phyloP scores from a whole-genome alignment of 2,797 vertebrate genomes.

The Coreius guichenoti region DNA sequence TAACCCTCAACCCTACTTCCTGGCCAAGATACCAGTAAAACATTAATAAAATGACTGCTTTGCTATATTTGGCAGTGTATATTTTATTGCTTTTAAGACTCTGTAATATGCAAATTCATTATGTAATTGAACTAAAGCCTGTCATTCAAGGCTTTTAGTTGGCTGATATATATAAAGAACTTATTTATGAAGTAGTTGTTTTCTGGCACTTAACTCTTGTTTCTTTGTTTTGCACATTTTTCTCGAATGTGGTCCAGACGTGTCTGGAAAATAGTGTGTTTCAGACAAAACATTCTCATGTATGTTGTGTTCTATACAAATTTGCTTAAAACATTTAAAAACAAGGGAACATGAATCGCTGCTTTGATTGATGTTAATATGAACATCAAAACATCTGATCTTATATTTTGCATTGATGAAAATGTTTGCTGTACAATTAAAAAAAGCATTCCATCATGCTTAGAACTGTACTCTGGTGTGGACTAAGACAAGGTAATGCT shows the following conservation, averaged over 20 bases:
- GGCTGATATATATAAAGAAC: constrained; percentile 46
- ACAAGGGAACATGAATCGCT: constrained; percentile 42
- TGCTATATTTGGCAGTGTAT: constrained; percentile 55
- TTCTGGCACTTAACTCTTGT: constrained; percentile 75
- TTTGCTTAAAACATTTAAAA: constrained; percentile 45
- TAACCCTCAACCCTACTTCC: constrained; percentile 1
- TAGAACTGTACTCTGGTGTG: background rate
- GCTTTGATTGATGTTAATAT: constrained; percentile 36
- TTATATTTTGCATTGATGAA: background rate
- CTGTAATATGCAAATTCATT: constrained; percentile 50
- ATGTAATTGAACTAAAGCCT: constrained; percentile 56
- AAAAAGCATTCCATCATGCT: constrained; percentile 23
- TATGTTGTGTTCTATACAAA: constrained; percentile 49
- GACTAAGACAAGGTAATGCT: constrained; percentile 7
- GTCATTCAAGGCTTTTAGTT: constrained; percentile 54
- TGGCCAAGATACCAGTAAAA: constrained; percentile 44
- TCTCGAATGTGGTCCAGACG: constrained; percentile 66
- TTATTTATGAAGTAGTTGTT: constrained; percentile 78
- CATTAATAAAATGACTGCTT: constrained; percentile 21
- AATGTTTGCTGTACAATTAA: constrained; percentile 23
- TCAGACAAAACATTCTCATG: constrained; percentile 70
- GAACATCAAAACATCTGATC: constrained; percentile 31
- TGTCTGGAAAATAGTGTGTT: constrained; percentile 68
- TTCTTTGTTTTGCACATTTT: constrained; percentile 76
- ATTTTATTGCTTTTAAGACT: constrained; percentile 53